These are phyloP conservation scores for Danaus chrysippus DNA, from an alignment of 2,888 invertebrate species.

Conservation along the genomic window DNA sequence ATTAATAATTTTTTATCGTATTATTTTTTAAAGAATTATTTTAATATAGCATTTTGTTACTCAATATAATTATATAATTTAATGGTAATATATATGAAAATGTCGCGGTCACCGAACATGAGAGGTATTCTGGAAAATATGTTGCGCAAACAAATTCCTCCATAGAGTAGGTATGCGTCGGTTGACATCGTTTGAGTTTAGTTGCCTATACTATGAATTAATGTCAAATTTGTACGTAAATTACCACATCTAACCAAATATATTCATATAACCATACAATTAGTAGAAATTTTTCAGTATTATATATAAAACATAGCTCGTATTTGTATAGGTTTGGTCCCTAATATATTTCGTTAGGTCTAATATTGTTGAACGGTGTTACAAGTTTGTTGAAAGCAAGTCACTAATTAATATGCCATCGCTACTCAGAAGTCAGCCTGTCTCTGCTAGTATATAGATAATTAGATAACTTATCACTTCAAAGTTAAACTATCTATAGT, in stretches of 20 bases:
- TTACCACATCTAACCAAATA: too few relatives aligned
- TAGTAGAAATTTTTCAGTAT: too few relatives aligned
- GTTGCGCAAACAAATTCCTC: background rate
- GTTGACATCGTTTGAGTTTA: background rate
- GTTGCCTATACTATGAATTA: background rate
- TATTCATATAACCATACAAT: too few relatives aligned
- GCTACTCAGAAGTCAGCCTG: constrained; percentile 22
- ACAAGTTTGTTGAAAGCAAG: background rate
- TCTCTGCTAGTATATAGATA: constrained; percentile 23
- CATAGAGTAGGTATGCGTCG: background rate
- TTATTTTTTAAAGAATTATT: too few relatives aligned
- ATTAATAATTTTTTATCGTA: too few relatives aligned
- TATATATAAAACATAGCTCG: too few relatives aligned
- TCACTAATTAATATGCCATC: background rate
- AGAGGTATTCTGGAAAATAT: background rate
- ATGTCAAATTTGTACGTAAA: background rate
- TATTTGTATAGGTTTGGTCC: too few relatives aligned
- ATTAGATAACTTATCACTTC: constrained; percentile 21
- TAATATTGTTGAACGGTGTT: background rate
- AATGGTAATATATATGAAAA: background rate
- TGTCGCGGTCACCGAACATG: constrained; percentile 4
- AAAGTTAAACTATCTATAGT: background rate
- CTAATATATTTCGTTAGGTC: too few relatives aligned
- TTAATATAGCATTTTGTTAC: too few relatives aligned
- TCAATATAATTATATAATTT: background rate